phyloP scores from a whole-genome alignment of 2,797 vertebrate genomes.

The Gallinago solitaria region DNA sequence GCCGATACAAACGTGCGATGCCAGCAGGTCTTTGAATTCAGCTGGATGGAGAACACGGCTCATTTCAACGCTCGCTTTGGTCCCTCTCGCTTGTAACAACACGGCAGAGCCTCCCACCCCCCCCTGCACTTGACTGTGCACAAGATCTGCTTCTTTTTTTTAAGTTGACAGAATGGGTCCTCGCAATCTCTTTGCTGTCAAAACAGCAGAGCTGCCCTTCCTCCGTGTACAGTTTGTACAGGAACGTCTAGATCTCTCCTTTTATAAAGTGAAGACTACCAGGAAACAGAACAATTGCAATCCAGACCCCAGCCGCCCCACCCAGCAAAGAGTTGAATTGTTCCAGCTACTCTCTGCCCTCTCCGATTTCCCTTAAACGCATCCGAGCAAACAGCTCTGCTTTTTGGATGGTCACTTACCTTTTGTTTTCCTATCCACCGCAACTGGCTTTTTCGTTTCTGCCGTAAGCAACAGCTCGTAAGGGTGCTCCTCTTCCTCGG shows the following conservation, averaged over 20 bases:
- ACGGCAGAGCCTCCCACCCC: background rate
- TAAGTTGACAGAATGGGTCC: background rate
- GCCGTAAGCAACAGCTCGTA: conserved; percentile 92
- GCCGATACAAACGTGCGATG: background rate
- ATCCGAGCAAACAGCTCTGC: background rate
- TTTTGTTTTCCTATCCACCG: conserved; percentile 72
- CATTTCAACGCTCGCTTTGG: background rate
- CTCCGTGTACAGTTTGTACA: background rate
- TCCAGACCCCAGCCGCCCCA: background rate
- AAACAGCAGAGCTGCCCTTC: background rate
- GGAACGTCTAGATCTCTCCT: background rate
- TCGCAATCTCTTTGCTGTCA: background rate
- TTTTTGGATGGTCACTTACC: conserved; percentile 65
- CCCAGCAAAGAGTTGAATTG: background rate
- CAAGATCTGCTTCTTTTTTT: background rate
- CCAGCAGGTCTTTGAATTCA: background rate
- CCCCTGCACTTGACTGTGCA: background rate
- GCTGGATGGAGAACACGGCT: background rate
- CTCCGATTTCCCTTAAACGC: background rate
- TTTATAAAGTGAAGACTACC: background rate
- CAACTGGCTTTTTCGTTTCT: conserved; percentile 86
- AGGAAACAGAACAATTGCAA: conserved; percentile 42
- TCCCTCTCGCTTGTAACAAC: background rate
- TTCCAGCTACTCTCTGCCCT: conserved; percentile 24
- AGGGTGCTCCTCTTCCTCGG: conserved; percentile 88